Evolutionary conservation across 2,797 vertebrate species (phyloP).

Genomic region (Oophaga sylvatica): DNA sequence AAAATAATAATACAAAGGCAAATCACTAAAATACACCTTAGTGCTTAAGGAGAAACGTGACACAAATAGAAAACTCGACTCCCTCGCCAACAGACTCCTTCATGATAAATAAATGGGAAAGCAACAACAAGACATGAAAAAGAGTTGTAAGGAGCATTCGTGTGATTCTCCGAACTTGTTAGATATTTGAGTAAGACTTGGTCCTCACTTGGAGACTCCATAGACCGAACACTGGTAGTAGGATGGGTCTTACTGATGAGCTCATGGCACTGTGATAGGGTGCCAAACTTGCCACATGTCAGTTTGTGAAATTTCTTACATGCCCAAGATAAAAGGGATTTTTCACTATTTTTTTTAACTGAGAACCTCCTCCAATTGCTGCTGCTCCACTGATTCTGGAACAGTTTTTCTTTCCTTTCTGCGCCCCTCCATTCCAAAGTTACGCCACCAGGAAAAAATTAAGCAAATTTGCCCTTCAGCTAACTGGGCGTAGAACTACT

Average conservation of each 20-base stretch:
- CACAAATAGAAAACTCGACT: constrained; percentile 2
- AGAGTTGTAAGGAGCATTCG: not conserved
- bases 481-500: too few relatives aligned
- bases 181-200: not conserved
- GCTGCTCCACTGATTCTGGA: too few relatives aligned
- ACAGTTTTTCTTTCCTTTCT: too few relatives aligned
- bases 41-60: not conserved
- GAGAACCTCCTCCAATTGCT: too few relatives aligned
- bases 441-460: too few relatives aligned
- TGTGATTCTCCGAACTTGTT: not conserved
- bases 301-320: too few relatives aligned
- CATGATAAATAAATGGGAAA: not conserved
- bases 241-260: not conserved
- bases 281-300: too few relatives aligned
- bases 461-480: too few relatives aligned
- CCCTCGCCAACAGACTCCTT: not conserved
- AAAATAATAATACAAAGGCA: constrained; percentile 10
- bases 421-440: too few relatives aligned
- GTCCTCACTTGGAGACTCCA: not conserved
- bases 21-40: not conserved
- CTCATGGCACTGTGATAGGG: too few relatives aligned
- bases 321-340: too few relatives aligned
- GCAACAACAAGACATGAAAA: not conserved
- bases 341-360: too few relatives aligned
- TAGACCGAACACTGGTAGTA: not conserved